phyloP scores from a whole-genome alignment of 2,888 invertebrate species.

The Amphipyra tragopoginis region DNA sequence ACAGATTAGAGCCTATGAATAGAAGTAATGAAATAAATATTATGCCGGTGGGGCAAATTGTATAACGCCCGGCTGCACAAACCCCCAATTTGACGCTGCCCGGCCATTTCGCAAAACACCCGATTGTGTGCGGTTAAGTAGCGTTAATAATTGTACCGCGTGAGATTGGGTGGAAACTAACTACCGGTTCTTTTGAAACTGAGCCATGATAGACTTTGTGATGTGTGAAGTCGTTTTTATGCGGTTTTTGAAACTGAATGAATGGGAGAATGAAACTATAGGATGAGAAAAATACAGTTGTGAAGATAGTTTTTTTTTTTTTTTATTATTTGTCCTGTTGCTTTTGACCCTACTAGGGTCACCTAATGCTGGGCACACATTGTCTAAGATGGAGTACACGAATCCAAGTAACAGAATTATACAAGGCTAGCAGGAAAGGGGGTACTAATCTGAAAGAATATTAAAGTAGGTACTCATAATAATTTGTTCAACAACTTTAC shows the following conservation, averaged over 20 bases:
- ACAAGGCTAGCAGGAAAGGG: too few relatives aligned
- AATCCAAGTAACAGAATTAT: too few relatives aligned
- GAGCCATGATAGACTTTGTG: conserved; percentile 26
- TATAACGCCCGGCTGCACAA: conserved; percentile 82
- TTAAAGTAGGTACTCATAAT: too few relatives aligned
- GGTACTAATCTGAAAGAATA: too few relatives aligned
- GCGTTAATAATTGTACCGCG: conserved; percentile 75
- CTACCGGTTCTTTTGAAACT: conserved; percentile 70
- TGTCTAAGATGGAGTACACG: too few relatives aligned
- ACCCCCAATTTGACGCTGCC: conserved; percentile 81
- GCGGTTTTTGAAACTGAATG: conserved; percentile 7
- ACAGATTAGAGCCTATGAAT: conserved; percentile 88
- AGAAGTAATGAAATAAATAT: conserved; percentile 90
- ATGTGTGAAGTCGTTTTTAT: conserved; percentile 47
- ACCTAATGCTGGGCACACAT: too few relatives aligned
- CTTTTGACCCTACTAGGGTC: too few relatives aligned
- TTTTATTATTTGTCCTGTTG: too few relatives aligned
- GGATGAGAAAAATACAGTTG: not conserved
- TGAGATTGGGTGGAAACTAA: conserved; percentile 83
- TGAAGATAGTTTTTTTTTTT: too few relatives aligned
- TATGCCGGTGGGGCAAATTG: conserved; percentile 88
- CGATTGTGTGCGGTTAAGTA: conserved; percentile 82
- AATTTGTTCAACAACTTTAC: too few relatives aligned
- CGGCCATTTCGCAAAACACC: conserved; percentile 83
- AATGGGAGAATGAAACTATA: not conserved